These are phyloP conservation scores for Sprattus sprattus DNA, from an alignment of 2,113 vertebrate species.

Conservation along the genomic window DNA sequence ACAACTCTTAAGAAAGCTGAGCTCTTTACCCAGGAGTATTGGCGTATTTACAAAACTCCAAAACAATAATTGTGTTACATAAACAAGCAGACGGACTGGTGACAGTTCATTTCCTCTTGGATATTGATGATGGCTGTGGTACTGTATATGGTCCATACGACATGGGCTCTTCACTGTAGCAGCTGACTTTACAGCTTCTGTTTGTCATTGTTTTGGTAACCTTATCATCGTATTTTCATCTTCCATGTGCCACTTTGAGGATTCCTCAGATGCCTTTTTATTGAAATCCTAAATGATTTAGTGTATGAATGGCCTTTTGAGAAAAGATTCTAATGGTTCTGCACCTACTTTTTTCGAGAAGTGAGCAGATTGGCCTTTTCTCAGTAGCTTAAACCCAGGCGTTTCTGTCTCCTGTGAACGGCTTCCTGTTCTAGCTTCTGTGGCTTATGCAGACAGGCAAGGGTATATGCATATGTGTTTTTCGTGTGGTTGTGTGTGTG, in stretches of 20 bases:
- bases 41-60: background rate
- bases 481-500: background rate
- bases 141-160: background rate
- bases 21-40: background rate
- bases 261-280: background rate
- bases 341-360: too few species aligned
- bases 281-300: background rate
- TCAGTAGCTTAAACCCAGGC: too few species aligned
- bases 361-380: too few species aligned
- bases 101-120: background rate
- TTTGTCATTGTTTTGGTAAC: background rate
- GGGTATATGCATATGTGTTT: background rate
- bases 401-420: background rate
- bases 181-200: background rate
- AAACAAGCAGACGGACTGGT: background rate
- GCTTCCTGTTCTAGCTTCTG: background rate
- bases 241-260: background rate
- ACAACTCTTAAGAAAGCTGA: background rate
- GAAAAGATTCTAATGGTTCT: too few species aligned
- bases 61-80: constrained; percentile 1
- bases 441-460: background rate
- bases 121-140: background rate
- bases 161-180: background rate
- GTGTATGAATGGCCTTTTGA: background rate
- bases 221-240: background rate